phyloP scores from a whole-genome alignment of 2,888 invertebrate species.

The Oxystoma pomonae region DNA sequence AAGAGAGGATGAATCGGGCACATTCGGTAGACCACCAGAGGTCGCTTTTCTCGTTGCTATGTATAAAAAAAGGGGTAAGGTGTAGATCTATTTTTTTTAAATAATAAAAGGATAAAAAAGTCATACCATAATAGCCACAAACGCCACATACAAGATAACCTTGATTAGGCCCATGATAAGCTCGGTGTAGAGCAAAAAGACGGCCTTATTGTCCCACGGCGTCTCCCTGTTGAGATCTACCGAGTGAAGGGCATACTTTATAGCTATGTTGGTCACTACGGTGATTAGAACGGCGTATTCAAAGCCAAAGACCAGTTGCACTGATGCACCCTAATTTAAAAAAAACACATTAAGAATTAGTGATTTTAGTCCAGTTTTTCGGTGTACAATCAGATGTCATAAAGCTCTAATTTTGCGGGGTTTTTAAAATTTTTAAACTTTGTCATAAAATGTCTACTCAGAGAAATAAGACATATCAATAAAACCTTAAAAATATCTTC shows the following conservation, averaged over 20 bases:
- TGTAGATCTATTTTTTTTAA: no score
- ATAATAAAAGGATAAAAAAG: no score
- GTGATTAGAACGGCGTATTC: constrained; percentile 97
- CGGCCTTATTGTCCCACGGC: constrained; percentile 99
- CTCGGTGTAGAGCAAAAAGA: constrained; percentile 94
- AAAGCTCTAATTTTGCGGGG: no score
- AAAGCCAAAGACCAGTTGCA: constrained; percentile 98
- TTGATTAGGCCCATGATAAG: constrained; percentile 69
- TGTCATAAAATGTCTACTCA: no score
- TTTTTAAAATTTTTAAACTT: no score
- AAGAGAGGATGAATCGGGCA: no score
- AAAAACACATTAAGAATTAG: background rate
- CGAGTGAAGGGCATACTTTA: constrained; percentile 87
- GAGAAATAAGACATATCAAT: no score
- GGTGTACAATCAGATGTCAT: no score
- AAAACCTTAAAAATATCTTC: no score
- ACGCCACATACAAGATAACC: constrained; percentile 73
- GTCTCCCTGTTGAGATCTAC: constrained; percentile 89
- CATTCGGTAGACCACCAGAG: no score
- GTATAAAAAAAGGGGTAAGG: no score
- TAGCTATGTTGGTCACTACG: constrained; percentile 85
- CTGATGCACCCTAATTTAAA: constrained; percentile 72
- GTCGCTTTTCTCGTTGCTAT: no score
- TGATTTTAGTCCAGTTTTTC: background rate
- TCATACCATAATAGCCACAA: constrained; percentile 95